Evolutionary conservation across 23 tunicate species (phyloP).

Genomic region (Diplosoma virens): DNA sequence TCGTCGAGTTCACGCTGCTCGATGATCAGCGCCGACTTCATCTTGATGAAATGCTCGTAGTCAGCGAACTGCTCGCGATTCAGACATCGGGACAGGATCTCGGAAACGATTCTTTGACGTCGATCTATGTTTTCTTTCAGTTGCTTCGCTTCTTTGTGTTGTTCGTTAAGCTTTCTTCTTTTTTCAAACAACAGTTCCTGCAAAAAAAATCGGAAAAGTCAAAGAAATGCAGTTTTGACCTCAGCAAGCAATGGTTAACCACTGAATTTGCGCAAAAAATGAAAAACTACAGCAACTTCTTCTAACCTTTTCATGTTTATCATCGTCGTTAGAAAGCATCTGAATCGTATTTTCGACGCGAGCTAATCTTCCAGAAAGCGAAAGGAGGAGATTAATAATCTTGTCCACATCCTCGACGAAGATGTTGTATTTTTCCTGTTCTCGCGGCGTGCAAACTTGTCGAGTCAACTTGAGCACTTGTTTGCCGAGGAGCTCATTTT

Average conservation of each 20-base stretch:
- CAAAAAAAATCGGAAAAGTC: neutral
- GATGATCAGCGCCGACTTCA: constrained; percentile 82
- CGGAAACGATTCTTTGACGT: constrained; percentile 63
- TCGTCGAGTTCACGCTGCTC: constrained; percentile 82
- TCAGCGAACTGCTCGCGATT: constrained; percentile 74
- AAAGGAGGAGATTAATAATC: constrained; percentile 60
- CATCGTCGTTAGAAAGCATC: constrained; percentile 33
- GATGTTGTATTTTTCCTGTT: constrained; percentile 57
- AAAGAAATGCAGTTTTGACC: neutral
- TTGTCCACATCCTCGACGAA: constrained; percentile 84
- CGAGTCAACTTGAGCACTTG: constrained; percentile 26
- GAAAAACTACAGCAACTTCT: neutral
- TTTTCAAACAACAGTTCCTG: constrained; percentile 64
- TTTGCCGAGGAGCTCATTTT: constrained; percentile 57
- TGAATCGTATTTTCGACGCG: constrained; percentile 69
- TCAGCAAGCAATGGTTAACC: neutral
- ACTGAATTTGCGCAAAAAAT: neutral
- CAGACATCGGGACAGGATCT: constrained; percentile 54
- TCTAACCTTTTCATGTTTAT: constrained; percentile 33
- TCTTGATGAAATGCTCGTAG: constrained; percentile 91
- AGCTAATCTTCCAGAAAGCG: constrained; percentile 56
- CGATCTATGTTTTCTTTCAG: constrained; percentile 74
- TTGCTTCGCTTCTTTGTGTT: constrained; percentile 76
- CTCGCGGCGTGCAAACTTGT: constrained; percentile 39
- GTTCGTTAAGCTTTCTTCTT: constrained; percentile 46